Evolutionary conservation across 2,888 invertebrate genomes (phyloP).

Genomic region (Tyria jacobaeae): DNA sequence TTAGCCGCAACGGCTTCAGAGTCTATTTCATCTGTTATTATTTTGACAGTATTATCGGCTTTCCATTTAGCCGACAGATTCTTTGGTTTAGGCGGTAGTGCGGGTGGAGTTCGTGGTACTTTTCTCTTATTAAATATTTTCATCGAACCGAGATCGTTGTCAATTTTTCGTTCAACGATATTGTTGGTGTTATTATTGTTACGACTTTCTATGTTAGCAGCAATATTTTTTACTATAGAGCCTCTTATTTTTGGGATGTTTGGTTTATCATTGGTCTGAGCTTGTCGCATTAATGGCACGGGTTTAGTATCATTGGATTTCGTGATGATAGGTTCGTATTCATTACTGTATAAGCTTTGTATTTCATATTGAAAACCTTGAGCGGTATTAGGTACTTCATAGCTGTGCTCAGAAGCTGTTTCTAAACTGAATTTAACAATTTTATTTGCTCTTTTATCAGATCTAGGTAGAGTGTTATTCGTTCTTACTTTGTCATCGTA

Average conservation of each 20-base stretch:
- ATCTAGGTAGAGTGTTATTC: slow-evolving; percentile 71
- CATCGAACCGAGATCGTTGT: slow-evolving; percentile 74
- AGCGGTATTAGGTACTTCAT: slow-evolving; percentile 87
- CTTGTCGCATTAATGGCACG: slow-evolving; percentile 65
- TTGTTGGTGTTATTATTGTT: slow-evolving; percentile 62
- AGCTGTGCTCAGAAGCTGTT: slow-evolving; percentile 86
- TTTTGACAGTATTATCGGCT: slow-evolving; percentile 81
- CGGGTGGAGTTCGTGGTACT: slow-evolving; percentile 89
- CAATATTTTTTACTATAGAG: slow-evolving; percentile 83
- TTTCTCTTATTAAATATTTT: slow-evolving; percentile 85
- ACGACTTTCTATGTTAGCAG: slow-evolving; percentile 81
- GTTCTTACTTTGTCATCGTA: slow-evolving; percentile 80
- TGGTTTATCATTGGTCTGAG: slow-evolving; percentile 65
- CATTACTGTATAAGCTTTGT: slow-evolving; percentile 91
- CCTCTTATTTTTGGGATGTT: slow-evolving; percentile 79
- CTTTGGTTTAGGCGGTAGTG: slow-evolving; percentile 92
- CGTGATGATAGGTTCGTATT: slow-evolving; percentile 90
- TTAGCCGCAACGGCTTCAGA: slow-evolving; percentile 87
- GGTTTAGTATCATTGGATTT: slow-evolving; percentile 75
- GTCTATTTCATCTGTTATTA: slow-evolving; percentile 79
- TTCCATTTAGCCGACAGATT: slow-evolving; percentile 90
- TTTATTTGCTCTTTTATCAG: slow-evolving; percentile 82
- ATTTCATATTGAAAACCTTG: slow-evolving; percentile 84
- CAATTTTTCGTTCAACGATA: slow-evolving; percentile 79
- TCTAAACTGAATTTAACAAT: slow-evolving; percentile 84